Conservation (phyloP, 2,888 invertebrate genomes). For the Rosalia funebris region DNA sequence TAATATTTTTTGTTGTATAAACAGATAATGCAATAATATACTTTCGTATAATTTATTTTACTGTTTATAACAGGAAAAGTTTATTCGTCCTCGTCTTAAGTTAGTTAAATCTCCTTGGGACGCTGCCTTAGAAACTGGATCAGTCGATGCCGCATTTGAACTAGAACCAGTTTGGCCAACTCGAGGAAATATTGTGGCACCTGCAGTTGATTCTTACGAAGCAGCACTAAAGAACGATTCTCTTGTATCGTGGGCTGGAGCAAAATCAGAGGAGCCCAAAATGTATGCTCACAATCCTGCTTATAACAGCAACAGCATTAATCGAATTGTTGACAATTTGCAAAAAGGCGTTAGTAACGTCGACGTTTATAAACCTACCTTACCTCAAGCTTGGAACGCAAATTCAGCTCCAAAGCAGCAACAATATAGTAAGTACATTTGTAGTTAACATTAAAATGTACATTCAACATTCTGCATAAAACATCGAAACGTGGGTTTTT, state of each 20-base stretch:
- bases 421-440: conserved; percentile 60
- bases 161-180: conserved; percentile 62
- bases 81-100: conserved; percentile 68
- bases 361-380: conserved; percentile 65
- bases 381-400: conserved; percentile 66
- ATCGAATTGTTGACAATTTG: conserved; percentile 61
- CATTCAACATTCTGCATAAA: too few species aligned
- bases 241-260: conserved; percentile 54
- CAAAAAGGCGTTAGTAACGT: conserved; percentile 59
- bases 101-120: conserved; percentile 77
- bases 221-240: conserved; percentile 56
- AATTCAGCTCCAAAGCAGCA: conserved; percentile 51
- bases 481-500: too few species aligned
- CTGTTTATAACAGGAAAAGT: conserved; percentile 71
- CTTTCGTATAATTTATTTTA: too few species aligned
- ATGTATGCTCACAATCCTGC: conserved; percentile 59
- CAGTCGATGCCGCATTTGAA: conserved; percentile 76
- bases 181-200: conserved; percentile 58
- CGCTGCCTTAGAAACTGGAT: conserved; percentile 76
- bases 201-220: conserved; percentile 62
- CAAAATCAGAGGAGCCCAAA: conserved; percentile 45
- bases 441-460: too few species aligned
- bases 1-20: too few species aligned
- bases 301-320: conserved; percentile 63
- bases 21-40: too few species aligned